Base-by-base conservation (phyloP, 1,140 invertebrate species). In the Trissolcus basalis region DNA sequence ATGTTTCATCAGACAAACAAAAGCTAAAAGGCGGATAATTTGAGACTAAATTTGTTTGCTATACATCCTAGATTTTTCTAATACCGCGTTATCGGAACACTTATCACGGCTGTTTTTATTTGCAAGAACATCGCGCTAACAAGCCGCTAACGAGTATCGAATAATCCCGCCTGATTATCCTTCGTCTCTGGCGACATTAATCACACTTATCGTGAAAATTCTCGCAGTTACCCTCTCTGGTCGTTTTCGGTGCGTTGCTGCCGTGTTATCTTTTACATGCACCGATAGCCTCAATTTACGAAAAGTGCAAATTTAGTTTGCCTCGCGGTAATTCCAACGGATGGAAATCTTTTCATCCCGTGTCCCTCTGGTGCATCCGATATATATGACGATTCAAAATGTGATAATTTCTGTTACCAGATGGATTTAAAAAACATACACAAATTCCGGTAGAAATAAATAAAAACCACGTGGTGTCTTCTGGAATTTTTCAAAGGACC, bases 201-300 rank as follows among this genome's bases (percentile, higher is more conserved):
- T 76, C 65, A 60, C 56, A 56, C 61, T 77, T 77, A 77, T 77
- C 73, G 60, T 59, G 65, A 50, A 77, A 65, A 70, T 67, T 77
- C 60, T 59, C 60, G 53, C 67, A 45, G 51, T 35, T 45, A 19
- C 16, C 47, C 60, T 60, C 69, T 45, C 19, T 1, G 51, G 44
- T 72, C 69, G 33, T 58, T 64, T 55, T 55, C 51, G 43, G 44
- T 43, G 14, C 56, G 15, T 15, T 39, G 15, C n/a, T 33, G 2
- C 44, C 14, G n/a, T 14, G 10, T 63, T 71, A 71, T 71, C 68
- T 54, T 8, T 12, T 35, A 39, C 4, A 16, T 14, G 12, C 10
- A 36, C 16, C 49, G 41, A 54, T 60, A 69, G 36, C 35, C 15
- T 47, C 48, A 14, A 32, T 58, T 44, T 47, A 48, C 49, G 43